Percentiles rank a stretch among this genome's conserved stretches.
phyloP scores from a whole-genome alignment of 2,113 vertebrate genomes.

The Limanda limanda region DNA sequence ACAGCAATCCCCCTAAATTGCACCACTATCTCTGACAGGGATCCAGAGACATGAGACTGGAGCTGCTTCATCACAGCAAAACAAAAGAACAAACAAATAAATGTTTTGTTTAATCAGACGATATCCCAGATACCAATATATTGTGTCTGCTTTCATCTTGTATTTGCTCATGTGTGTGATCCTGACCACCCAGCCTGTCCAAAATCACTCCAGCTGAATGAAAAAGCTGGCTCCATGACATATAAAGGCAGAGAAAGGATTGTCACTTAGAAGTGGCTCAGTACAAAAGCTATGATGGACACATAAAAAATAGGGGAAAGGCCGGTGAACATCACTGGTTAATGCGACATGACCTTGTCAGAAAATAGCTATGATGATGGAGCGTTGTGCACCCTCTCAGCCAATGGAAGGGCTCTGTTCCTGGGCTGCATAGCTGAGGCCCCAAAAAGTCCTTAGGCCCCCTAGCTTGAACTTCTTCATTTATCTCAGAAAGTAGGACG shows the following conservation, averaged over 20 bases:
- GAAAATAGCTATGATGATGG: conserved; percentile 67
- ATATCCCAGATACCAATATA: too few species aligned
- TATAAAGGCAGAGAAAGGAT: conserved; percentile 23
- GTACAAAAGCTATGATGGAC: conserved; percentile 37
- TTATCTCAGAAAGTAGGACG: conserved; percentile 56
- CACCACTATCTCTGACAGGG: conserved; percentile 14
- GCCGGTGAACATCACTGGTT: conserved; percentile 31
- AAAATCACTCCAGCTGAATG: background rate
- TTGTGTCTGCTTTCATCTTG: background rate
- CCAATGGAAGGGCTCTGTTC: conserved; percentile 60
- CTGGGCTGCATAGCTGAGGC: conserved; percentile 41
- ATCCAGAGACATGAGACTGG: conserved; percentile 13
- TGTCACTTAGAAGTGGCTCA: conserved; percentile 53
- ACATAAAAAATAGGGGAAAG: conserved; percentile 42
- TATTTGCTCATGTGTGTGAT: conserved; percentile 14
- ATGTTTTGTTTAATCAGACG: background rate
- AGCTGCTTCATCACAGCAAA: conserved; percentile 14
- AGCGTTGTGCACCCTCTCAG: conserved; percentile 49
- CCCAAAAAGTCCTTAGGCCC: conserved; percentile 45
- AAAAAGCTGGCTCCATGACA: conserved; percentile 4
- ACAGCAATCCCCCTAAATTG: background rate
- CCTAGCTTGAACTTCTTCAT: conserved; percentile 47
- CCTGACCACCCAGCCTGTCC: conserved; percentile 49
- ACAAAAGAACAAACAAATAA: conserved; percentile 3
- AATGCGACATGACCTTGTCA: conserved; percentile 68